phyloP scores from a whole-genome alignment of 2,113 vertebrate species.

The Muntiacus muntjak region DNA sequence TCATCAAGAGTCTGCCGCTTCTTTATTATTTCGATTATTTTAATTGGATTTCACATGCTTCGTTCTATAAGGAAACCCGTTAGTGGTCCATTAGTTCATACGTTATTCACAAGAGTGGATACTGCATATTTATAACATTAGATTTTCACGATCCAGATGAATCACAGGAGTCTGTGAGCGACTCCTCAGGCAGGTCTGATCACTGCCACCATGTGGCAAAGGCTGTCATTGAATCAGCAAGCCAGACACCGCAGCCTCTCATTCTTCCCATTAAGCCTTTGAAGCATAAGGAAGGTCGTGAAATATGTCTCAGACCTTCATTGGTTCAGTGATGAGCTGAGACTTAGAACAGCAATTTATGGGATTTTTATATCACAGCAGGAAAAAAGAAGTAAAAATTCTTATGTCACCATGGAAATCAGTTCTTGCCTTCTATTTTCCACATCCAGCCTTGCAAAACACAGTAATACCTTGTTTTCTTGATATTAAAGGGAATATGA shows the following conservation, averaged over 20 bases:
- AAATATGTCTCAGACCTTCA: neutral
- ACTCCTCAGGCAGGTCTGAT: neutral
- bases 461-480: neutral
- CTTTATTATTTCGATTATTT: neutral
- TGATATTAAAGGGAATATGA: neutral
- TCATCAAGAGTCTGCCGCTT: neutral
- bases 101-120: neutral
- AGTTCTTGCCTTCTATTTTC: neutral
- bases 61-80: neutral
- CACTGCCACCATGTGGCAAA: constrained; percentile 59
- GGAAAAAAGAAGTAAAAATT: neutral
- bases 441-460: neutral
- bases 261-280: neutral
- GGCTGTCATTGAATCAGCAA: neutral
- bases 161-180: neutral
- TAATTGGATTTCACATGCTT: neutral
- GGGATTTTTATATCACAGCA: neutral
- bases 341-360: neutral
- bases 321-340: neutral
- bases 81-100: neutral
- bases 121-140: neutral
- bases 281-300: neutral
- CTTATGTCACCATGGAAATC: neutral
- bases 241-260: rapidly evolving
- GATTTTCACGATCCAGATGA: neutral